These are phyloP conservation scores for Bombus sylvicola DNA, from an alignment of 1,140 invertebrate species.

Conservation along the genomic window DNA sequence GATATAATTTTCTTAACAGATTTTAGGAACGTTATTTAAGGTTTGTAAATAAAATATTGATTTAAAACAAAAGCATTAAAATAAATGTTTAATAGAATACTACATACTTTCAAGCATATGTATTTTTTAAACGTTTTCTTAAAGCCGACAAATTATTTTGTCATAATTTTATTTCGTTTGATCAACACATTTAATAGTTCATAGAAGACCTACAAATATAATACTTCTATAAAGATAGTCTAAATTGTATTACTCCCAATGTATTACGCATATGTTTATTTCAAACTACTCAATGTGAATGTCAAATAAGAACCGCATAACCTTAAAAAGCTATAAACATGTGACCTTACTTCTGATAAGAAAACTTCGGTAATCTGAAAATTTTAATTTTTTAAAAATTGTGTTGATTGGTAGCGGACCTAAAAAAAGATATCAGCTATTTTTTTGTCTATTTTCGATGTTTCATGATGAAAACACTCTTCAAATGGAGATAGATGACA, in stretches of 20 bases:
- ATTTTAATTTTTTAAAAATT: neutral
- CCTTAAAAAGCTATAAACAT: neutral
- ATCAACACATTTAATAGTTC: neutral
- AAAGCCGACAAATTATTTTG: neutral
- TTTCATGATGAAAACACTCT: neutral
- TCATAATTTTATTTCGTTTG: neutral
- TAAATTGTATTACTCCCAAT: too few species aligned
- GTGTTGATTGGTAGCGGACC: too few species aligned
- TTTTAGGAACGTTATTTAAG: neutral
- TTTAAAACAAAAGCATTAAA: neutral
- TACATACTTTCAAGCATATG: neutral
- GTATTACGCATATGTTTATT: neutral
- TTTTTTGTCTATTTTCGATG: neutral
- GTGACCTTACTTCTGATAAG: neutral
- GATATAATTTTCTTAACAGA: neutral
- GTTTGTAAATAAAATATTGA: neutral
- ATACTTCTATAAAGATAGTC: too few species aligned
- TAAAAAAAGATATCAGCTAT: too few species aligned
- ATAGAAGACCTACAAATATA: neutral
- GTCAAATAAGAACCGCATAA: slow-evolving; percentile 2
- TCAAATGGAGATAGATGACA: neutral
- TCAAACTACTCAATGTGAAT: neutral
- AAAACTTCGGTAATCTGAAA: neutral
- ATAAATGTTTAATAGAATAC: neutral
- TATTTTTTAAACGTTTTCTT: neutral